Conservation (phyloP, 2,113 vertebrate species). For the Harpagus bidentatus region DNA sequence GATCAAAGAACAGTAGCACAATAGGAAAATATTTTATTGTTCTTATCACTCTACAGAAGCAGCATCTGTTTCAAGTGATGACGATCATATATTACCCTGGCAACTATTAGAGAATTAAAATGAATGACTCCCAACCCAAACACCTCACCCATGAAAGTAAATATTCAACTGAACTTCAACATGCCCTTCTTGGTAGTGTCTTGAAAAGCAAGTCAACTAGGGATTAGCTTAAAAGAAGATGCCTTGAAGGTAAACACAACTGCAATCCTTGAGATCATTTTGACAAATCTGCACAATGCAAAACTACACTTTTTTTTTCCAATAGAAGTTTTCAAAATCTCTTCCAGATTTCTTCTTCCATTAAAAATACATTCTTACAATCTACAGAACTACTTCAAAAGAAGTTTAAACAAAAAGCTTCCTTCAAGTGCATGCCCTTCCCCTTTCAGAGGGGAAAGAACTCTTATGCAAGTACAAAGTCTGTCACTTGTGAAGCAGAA, state of each 20-base stretch:
- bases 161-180: not conserved
- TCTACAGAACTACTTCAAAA: not conserved
- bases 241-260: not conserved
- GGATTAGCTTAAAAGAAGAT: slow-evolving; percentile 3
- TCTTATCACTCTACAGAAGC: not conserved
- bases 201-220: not conserved
- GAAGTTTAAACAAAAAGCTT: not conserved
- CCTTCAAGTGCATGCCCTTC: not conserved
- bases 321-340: not conserved
- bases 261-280: not conserved
- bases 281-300: not conserved
- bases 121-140: not conserved
- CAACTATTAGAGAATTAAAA: not conserved
- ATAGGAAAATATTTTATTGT: not conserved
- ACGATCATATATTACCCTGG: not conserved
- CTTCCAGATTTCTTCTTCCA: not conserved
- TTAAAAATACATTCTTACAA: not conserved
- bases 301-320: not conserved
- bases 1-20: not conserved
- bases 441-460: not conserved
- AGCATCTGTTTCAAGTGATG: not conserved
- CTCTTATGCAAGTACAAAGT: not conserved
- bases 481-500: not conserved
- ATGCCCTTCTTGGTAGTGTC: not conserved
- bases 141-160: not conserved